phyloP scores from a whole-genome alignment of 35 echinoderm and acorn worm species.

The Strongylocentrotus purpuratus region DNA sequence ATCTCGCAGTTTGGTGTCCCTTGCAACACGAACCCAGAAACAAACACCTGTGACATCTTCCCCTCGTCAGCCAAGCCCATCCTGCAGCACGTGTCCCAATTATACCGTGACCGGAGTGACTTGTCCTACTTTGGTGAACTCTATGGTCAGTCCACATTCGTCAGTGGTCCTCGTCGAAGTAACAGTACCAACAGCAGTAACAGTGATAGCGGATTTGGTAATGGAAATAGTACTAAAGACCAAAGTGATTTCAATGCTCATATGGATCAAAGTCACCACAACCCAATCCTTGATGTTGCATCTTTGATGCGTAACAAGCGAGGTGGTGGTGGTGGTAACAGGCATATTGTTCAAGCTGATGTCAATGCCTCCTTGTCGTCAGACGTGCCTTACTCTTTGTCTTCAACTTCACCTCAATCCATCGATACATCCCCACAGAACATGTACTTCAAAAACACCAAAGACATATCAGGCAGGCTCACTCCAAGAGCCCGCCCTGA shows the following conservation, averaged over 20 bases:
- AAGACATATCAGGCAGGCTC: conserved; percentile 62
- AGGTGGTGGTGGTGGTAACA: conserved; percentile 36
- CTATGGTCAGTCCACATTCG: conserved; percentile 76
- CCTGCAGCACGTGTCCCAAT: conserved; percentile 70
- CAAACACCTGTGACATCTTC: conserved; percentile 82
- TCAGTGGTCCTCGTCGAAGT: conserved; percentile 60
- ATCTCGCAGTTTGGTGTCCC: conserved; percentile 78
- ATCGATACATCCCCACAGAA: conserved; percentile 59
- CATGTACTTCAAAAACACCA: neutral
- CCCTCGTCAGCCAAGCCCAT: conserved; percentile 78
- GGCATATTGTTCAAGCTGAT: conserved; percentile 59
- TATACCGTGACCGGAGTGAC: conserved; percentile 69
- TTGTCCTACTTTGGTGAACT: conserved; percentile 75
- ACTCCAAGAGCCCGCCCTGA: conserved; percentile 90
- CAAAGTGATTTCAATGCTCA: conserved; percentile 55
- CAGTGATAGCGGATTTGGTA: conserved; percentile 97
- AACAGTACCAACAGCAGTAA: conserved; percentile 96
- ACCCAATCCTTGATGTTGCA: conserved; percentile 82
- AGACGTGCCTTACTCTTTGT: conserved; percentile 70
- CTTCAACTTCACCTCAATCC: conserved; percentile 59
- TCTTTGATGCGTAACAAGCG: conserved; percentile 76
- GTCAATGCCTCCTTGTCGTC: conserved; percentile 63
- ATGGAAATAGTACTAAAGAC: conserved; percentile 65
- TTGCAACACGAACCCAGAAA: conserved; percentile 68
- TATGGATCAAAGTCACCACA: conserved; percentile 29